Conservation (phyloP, 2,113 vertebrate species). For the Oreochromis tanganicae region DNA sequence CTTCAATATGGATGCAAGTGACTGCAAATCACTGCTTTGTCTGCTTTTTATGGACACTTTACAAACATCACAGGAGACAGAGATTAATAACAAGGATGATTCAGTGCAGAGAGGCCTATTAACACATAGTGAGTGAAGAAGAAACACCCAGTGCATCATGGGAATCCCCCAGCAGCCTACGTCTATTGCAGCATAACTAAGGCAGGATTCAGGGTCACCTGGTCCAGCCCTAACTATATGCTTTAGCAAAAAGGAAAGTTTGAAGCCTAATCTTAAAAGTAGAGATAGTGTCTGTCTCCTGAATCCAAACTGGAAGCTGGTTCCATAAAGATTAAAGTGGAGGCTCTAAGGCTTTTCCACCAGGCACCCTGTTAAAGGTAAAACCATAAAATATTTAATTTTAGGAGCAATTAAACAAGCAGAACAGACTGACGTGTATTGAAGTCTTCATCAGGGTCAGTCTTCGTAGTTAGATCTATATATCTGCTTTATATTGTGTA, state of each 20-base stretch:
- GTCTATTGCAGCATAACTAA: rapidly evolving
- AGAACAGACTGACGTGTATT: not conserved
- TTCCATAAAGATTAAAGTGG: not conserved
- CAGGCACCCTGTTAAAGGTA: rapidly evolving
- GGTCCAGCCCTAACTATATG: not conserved
- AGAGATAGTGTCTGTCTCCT: not conserved
- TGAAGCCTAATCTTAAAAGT: rapidly evolving
- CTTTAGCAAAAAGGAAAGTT: not conserved
- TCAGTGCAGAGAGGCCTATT: no score
- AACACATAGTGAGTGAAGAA: no score
- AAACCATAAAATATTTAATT: not conserved
- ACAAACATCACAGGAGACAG: no score
- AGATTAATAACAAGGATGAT: no score
- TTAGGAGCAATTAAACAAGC: not conserved
- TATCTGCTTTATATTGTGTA: rapidly evolving
- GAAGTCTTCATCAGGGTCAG: not conserved
- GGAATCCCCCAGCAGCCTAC: rapidly evolving
- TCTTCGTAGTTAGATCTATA: not conserved
- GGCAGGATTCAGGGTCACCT: not conserved
- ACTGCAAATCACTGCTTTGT: no score
- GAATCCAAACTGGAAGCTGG: not conserved
- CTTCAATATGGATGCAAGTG: no score
- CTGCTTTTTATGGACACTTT: no score
- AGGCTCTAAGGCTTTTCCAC: not conserved
- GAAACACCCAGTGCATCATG: no score